Evolutionary conservation across 2,113 vertebrate species (phyloP).

Genomic region (Genyomyrus donnyi): DNA sequence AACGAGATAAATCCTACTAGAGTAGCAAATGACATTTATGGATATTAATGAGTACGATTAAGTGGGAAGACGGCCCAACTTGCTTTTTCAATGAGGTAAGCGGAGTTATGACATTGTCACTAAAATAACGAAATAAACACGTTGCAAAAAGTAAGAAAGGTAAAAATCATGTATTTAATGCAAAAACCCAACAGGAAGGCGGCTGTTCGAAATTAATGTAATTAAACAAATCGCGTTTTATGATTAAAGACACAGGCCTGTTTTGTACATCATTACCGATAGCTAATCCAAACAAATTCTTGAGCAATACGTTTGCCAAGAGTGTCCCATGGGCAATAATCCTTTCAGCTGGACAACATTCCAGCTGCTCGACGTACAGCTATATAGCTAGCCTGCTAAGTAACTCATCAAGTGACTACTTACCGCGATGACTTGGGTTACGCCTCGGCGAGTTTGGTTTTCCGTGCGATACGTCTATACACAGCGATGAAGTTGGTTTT

Average conservation of each 20-base stretch:
- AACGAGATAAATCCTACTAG: background rate
- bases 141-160: background rate
- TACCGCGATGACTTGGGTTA: background rate
- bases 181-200: background rate
- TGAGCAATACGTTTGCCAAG: background rate
- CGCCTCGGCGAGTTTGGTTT: background rate
- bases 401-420: background rate
- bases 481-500: background rate
- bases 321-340: background rate
- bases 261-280: background rate
- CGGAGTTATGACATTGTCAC: background rate
- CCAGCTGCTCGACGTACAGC: background rate
- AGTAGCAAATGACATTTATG: background rate
- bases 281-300: background rate
- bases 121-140: background rate
- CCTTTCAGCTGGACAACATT: background rate
- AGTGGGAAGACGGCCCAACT: background rate
- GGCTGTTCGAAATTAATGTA: background rate
- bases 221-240: background rate
- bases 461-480: background rate
- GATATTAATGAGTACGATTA: background rate
- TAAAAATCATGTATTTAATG: background rate
- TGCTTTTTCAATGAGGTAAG: background rate
- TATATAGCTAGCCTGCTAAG: background rate
- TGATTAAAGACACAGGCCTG: background rate